These are phyloP conservation scores for Tinamus guttatus DNA, from an alignment of 2,113 vertebrate species.

Conservation along the genomic window DNA sequence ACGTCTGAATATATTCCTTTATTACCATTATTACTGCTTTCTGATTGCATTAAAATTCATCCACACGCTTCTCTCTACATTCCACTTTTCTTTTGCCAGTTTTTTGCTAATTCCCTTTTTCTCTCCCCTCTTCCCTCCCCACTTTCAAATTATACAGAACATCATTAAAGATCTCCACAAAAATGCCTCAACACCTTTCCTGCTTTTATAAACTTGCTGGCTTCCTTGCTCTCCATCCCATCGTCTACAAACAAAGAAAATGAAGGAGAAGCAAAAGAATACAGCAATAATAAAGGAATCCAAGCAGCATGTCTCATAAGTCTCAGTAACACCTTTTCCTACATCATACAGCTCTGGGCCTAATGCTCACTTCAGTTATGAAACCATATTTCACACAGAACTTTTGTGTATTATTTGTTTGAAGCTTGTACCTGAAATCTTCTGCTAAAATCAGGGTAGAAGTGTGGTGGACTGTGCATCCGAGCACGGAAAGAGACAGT, in stretches of 20 bases:
- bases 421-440: background rate
- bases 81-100: constrained; percentile 71
- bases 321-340: constrained; percentile 55
- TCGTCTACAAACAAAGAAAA: constrained; percentile 61
- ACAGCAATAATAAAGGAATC: constrained; percentile 51
- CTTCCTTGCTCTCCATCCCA: constrained; percentile 24
- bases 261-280: constrained; percentile 42
- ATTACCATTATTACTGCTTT: constrained; percentile 82
- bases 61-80: constrained; percentile 72
- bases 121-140: constrained; percentile 43
- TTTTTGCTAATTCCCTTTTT: constrained; percentile 71
- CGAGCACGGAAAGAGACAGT: background rate
- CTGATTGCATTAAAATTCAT: constrained; percentile 87
- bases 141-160: constrained; percentile 70
- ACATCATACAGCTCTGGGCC: background rate
- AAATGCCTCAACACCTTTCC: constrained; percentile 37
- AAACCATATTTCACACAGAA: constrained; percentile 17
- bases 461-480: background rate
- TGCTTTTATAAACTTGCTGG: constrained; percentile 55
- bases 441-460: background rate
- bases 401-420: constrained; percentile 46
- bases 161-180: constrained; percentile 65
- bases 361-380: constrained; percentile 35
- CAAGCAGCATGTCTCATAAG: constrained; percentile 12
- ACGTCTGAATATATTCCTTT: constrained; percentile 82